Evolutionary conservation across 1,140 invertebrate genomes (phyloP).

Genomic region (Bathynomus jamesi): DNA sequence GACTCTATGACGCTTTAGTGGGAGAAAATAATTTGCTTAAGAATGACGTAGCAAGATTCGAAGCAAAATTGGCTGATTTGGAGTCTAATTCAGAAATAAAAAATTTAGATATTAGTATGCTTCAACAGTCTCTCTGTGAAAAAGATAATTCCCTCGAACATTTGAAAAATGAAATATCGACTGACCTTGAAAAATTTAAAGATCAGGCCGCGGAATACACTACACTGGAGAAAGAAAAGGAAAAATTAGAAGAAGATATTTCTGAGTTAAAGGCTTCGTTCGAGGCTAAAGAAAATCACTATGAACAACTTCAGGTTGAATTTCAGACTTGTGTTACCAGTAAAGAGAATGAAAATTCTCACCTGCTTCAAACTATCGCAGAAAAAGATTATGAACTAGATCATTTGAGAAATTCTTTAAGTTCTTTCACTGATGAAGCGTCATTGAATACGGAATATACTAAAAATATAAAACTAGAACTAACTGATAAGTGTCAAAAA

Average conservation of each 20-base stretch:
- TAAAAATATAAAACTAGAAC: too few species aligned
- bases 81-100: background rate
- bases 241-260: background rate
- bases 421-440: background rate
- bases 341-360: background rate
- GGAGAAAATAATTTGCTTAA: slow-evolving; percentile 2
- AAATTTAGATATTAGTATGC: background rate
- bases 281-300: background rate
- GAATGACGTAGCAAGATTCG: background rate
- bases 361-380: background rate
- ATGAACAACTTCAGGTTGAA: background rate
- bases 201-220: background rate
- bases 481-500: too few species aligned
- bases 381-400: background rate
- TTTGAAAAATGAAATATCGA: background rate
- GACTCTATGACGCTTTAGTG: slow-evolving; percentile 9
- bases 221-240: background rate
- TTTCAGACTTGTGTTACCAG: too few species aligned
- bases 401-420: background rate
- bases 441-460: too few species aligned
- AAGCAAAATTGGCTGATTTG: background rate
- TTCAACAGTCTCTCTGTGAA: background rate
- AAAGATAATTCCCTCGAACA: background rate
- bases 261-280: background rate
- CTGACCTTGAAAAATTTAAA: background rate